Evolutionary conservation across 2,888 invertebrate genomes (phyloP).

Genomic region (Stictocephala bisonia): DNA sequence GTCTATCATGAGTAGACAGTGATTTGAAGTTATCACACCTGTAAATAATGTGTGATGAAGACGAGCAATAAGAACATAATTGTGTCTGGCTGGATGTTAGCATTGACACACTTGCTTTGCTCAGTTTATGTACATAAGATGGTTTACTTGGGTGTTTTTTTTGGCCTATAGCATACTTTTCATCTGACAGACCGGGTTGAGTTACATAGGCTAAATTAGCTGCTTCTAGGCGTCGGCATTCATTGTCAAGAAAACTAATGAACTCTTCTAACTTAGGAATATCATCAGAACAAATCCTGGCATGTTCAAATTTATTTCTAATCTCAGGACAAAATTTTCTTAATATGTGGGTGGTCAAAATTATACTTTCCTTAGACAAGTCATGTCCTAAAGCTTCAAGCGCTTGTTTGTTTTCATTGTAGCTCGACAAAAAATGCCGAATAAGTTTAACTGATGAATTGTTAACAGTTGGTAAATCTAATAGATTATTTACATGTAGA

Average conservation of each 20-base stretch:
- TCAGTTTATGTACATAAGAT: neutral
- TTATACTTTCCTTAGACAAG: neutral
- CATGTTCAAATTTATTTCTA: neutral
- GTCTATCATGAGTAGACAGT: neutral
- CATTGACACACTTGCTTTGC: neutral
- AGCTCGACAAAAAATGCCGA: neutral
- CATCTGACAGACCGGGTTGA: too few species aligned
- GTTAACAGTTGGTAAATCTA: neutral
- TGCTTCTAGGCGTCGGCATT: neutral
- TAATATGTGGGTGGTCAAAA: neutral
- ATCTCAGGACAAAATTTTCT: neutral
- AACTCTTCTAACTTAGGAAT: neutral
- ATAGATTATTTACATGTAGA: neutral
- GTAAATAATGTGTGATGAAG: neutral
- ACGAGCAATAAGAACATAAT: neutral
- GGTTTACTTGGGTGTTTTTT: neutral
- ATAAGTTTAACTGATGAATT: neutral
- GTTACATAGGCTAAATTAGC: neutral
- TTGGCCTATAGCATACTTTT: neutral
- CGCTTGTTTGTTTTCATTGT: neutral
- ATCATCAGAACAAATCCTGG: neutral
- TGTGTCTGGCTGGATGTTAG: neutral
- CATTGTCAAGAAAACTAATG: neutral
- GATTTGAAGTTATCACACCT: neutral
- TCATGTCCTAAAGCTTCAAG: neutral